These are phyloP conservation scores for Probaryconus sp. DNA, from an alignment of 1,140 invertebrate species.

Conservation along the genomic window DNA sequence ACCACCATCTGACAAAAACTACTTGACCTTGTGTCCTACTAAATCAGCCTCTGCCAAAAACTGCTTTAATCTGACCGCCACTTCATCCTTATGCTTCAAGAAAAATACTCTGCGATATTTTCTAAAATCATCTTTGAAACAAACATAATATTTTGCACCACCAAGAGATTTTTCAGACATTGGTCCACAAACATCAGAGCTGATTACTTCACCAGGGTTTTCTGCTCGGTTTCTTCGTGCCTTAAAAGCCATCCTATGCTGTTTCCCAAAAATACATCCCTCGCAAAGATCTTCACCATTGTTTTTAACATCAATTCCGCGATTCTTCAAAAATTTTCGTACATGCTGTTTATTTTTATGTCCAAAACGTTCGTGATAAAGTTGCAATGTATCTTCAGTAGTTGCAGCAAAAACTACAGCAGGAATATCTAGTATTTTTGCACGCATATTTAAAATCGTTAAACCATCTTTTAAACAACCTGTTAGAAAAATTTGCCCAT, in stretches of 20 bases:
- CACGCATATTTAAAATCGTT: slow-evolving; percentile 2
- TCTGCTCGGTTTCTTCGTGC: slow-evolving; percentile 1
- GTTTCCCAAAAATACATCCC: slow-evolving; percentile 48
- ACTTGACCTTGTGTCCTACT: slow-evolving; percentile 29
- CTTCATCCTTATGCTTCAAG: slow-evolving; percentile 63
- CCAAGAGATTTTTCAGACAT: slow-evolving; percentile 59
- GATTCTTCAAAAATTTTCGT: slow-evolving; percentile 24
- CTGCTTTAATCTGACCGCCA: slow-evolving; percentile 6
- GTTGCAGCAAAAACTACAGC: slow-evolving; percentile 13
- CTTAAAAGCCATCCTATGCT: slow-evolving; percentile 18
- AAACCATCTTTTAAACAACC: background rate
- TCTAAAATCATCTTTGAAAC: slow-evolving; percentile 64
- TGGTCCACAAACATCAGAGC: slow-evolving; percentile 64
- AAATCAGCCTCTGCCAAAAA: slow-evolving; percentile 21
- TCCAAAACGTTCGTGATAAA: slow-evolving; percentile 37
- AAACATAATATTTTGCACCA: slow-evolving; percentile 58
- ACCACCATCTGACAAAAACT: slow-evolving; percentile 32
- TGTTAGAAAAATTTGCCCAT: background rate
- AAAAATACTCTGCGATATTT: slow-evolving; percentile 55
- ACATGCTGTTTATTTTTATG: slow-evolving; percentile 40
- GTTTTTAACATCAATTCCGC: slow-evolving; percentile 20
- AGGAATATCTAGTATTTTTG: background rate
- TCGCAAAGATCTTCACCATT: slow-evolving; percentile 37
- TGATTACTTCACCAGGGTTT: slow-evolving; percentile 37
- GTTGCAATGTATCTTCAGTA: slow-evolving; percentile 20